Percentiles rank a stretch among this genome's conserved stretches.
Evolutionary conservation across 2,888 invertebrate genomes (phyloP).

Genomic region (Gastracanthus pulcherrimus): DNA sequence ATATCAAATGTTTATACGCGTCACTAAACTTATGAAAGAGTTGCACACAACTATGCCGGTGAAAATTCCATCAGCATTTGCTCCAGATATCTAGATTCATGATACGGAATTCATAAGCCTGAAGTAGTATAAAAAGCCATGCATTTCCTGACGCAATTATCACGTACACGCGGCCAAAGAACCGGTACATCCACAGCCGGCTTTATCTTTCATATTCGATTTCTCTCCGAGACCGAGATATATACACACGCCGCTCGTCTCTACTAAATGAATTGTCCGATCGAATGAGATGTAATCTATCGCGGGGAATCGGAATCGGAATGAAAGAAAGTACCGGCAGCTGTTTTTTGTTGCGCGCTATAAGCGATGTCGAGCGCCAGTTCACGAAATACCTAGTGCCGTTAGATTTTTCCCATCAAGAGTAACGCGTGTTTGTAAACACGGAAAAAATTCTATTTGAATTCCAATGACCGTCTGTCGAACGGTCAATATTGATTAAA

Average conservation of each 20-base stretch:
- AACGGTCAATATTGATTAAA: neutral
- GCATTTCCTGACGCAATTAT: conserved; percentile 16
- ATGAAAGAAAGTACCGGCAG: neutral
- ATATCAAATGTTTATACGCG: neutral
- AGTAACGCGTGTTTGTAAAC: neutral
- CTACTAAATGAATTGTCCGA: conserved; percentile 45
- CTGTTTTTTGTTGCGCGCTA: neutral
- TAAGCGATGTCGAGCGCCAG: neutral
- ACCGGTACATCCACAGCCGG: conserved; percentile 42
- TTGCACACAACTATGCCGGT: too few species aligned
- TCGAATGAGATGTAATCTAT: conserved; percentile 40
- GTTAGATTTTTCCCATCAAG: neutral
- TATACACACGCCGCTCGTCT: neutral
- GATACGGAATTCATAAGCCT: neutral
- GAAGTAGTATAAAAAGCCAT: conserved; percentile 7
- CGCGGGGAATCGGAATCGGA: too few species aligned
- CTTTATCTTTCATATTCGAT: conserved; percentile 21
- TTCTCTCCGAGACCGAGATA: neutral
- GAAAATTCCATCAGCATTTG: neutral
- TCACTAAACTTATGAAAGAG: neutral
- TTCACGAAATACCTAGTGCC: neutral
- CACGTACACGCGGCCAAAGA: conserved; percentile 15
- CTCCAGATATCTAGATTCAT: neutral
- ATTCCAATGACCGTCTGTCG: neutral
- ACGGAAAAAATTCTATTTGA: neutral